phyloP scores from a whole-genome alignment of 2,888 invertebrate species.

The Polia nebulosa region DNA sequence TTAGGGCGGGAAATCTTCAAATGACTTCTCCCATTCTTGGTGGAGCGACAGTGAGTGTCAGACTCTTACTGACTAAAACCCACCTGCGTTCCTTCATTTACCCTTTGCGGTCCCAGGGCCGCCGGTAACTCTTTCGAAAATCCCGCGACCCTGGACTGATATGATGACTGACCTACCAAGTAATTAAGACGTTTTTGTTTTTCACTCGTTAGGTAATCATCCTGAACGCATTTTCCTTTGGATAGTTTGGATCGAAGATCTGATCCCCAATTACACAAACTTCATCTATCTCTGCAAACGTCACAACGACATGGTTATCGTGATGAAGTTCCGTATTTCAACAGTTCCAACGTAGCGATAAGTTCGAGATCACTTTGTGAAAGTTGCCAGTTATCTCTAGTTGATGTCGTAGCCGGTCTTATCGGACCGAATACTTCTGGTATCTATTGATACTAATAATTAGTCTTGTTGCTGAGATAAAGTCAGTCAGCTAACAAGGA shows the following conservation, averaged over 20 bases:
- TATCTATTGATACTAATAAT: conserved; percentile 43
- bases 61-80: no score
- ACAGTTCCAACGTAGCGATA: conserved; percentile 41
- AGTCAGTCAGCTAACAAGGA: conserved; percentile 9
- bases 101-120: no score
- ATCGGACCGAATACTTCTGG: conserved; percentile 40
- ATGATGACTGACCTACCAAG: no score
- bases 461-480: conserved; percentile 45
- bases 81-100: no score
- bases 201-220: no score
- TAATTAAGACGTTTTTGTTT: no score
- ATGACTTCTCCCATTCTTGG: no score
- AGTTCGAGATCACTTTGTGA: conserved; percentile 54
- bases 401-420: conserved; percentile 33
- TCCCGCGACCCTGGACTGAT: no score
- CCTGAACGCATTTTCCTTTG: not conserved
- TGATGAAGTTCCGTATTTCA: conserved; percentile 45
- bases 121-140: no score
- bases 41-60: no score
- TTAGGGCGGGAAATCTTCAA: no score
- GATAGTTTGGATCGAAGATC: not conserved
- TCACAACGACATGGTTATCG: conserved; percentile 29
- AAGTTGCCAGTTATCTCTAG: conserved; percentile 52
- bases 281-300: conserved; percentile 30
- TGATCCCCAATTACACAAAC: not conserved